phyloP scores from a whole-genome alignment of 2,113 vertebrate species.

The Dipodomys spectabilis region DNA sequence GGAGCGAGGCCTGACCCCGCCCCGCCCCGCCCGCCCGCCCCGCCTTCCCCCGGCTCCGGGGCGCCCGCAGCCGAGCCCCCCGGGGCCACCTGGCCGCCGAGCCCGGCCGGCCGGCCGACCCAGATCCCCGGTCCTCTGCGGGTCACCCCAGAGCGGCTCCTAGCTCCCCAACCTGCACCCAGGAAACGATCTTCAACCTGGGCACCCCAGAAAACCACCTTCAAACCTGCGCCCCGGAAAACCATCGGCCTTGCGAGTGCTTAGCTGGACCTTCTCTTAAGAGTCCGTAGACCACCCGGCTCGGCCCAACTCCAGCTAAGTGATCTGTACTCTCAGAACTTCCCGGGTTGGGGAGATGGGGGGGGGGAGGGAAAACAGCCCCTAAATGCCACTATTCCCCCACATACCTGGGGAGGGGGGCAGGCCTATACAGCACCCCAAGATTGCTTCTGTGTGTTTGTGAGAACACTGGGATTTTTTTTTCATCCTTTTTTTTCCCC shows the following conservation, averaged over 20 bases:
- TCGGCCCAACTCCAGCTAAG: neutral
- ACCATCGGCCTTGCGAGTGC: too few species aligned
- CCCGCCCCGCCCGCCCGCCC: conserved; percentile 61
- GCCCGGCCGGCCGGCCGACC: too few species aligned
- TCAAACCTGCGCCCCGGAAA: too few species aligned
- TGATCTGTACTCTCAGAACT: neutral
- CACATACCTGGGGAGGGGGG: neutral
- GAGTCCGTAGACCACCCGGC: too few species aligned
- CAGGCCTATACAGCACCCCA: conserved; percentile 45
- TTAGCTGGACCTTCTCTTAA: too few species aligned
- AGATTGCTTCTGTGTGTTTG: conserved; percentile 23
- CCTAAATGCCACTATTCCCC: neutral
- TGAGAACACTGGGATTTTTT: conserved; percentile 70
- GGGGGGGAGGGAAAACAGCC: neutral
- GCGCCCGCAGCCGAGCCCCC: neutral
- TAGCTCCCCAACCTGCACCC: too few species aligned
- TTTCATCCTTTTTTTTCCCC: neutral
- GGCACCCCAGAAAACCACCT: too few species aligned
- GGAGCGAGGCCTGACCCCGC: conserved; percentile 68
- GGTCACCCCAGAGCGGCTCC: too few species aligned
- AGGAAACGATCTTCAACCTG: too few species aligned
- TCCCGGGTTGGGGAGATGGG: neutral
- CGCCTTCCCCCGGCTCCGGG: neutral
- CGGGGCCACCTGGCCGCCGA: too few species aligned
- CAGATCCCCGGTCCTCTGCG: too few species aligned